Conservation (phyloP, 2,113 vertebrate genomes). For the Ahaetulla prasina region DNA sequence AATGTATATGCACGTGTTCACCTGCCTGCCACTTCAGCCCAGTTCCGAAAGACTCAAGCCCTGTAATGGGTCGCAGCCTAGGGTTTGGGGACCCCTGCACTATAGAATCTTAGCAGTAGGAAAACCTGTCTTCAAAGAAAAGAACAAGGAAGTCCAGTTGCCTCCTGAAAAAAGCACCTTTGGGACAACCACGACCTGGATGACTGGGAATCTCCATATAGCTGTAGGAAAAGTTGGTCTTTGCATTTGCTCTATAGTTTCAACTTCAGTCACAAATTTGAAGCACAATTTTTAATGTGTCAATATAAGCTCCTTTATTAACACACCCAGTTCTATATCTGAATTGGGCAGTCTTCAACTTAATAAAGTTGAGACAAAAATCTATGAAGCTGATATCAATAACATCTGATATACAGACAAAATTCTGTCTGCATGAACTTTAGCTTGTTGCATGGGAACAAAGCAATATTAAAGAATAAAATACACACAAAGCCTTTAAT, state of each 20-base stretch:
- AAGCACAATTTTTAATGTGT: slow-evolving; percentile 24
- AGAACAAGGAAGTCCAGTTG: too few species aligned
- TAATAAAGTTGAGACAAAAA: slow-evolving; percentile 27
- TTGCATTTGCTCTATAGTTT: not conserved
- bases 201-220: not conserved
- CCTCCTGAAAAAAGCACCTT: too few species aligned
- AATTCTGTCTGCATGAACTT: not conserved
- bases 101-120: not conserved
- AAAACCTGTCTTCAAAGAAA: not conserved
- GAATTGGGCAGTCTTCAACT: not conserved
- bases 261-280: slow-evolving; percentile 7
- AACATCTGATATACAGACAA: slow-evolving; percentile 20
- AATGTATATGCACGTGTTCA: not conserved
- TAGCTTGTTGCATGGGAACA: not conserved
- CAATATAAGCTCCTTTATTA: slow-evolving; percentile 20
- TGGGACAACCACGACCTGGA: too few species aligned
- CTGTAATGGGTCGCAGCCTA: too few species aligned
- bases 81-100: not conserved
- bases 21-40: not conserved
- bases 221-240: not conserved
- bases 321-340: not conserved
- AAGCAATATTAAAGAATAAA: slow-evolving; percentile 8
- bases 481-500: not conserved
- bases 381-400: not conserved
- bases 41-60: not conserved